Conservation (phyloP, 2,888 invertebrate species). For the Aporophyla lueneburgensis region DNA sequence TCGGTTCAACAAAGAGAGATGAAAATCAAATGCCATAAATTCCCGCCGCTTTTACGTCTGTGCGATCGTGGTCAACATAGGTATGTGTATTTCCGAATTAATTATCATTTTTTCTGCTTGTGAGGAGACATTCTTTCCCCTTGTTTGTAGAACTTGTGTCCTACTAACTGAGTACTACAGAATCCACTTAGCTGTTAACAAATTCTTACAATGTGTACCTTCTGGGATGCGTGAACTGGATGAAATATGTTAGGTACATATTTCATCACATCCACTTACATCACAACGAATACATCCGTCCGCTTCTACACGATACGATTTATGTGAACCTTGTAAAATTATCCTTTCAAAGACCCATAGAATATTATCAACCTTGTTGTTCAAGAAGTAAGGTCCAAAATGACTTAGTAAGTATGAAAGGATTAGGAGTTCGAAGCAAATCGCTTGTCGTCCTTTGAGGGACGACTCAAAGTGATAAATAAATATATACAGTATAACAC, state of each 20-base stretch:
- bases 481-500: conserved; percentile 23
- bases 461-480: conserved; percentile 47
- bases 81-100: not conserved
- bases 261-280: conserved; percentile 75
- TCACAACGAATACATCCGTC: conserved; percentile 79
- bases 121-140: not conserved
- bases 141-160: not conserved
- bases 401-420: not conserved
- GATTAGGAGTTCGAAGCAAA: conserved; percentile 41
- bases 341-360: not conserved
- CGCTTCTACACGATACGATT: conserved; percentile 77
- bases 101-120: not conserved
- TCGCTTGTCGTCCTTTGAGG: conserved; percentile 47
- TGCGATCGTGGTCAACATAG: no score
- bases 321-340: conserved; percentile 71
- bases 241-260: conserved; percentile 79
- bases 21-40: no score
- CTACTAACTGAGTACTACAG: not conserved
- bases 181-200: not conserved
- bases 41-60: no score
- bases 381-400: conserved; percentile 18
- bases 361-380: conserved; percentile 22
- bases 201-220: not conserved
- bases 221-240: conserved; percentile 60
- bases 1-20: no score